phyloP scores from a whole-genome alignment of 2,888 invertebrate genomes.

The Melipona beecheii region DNA sequence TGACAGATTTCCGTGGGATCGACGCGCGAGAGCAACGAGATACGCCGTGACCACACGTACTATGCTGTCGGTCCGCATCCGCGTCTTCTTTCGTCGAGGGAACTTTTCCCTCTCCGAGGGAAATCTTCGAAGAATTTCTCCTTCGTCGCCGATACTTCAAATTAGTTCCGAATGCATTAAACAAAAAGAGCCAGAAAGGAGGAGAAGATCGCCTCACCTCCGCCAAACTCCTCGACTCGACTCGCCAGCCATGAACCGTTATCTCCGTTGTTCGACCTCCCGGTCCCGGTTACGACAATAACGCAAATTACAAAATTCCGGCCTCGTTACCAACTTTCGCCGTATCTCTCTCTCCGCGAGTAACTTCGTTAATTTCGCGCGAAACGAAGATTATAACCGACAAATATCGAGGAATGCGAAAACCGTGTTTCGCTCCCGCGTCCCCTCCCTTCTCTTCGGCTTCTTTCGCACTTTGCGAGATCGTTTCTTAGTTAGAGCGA shows the following conservation, averaged over 20 bases:
- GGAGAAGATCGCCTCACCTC: neutral
- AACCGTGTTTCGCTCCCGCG: conserved; percentile 37
- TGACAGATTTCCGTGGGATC: conserved; percentile 10
- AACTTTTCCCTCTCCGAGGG: neutral
- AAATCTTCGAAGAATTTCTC: neutral
- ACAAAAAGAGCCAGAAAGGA: neutral
- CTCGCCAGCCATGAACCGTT: conserved; percentile 10
- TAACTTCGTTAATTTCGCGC: conserved; percentile 64
- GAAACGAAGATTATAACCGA: conserved; percentile 31
- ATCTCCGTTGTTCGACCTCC: conserved; percentile 38
- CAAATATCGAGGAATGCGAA: conserved; percentile 40
- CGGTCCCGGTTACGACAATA: conserved; percentile 55
- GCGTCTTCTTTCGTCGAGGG: neutral
- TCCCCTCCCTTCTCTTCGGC: neutral
- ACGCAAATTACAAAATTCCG: conserved; percentile 60
- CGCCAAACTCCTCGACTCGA: neutral
- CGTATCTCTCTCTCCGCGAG: conserved; percentile 62
- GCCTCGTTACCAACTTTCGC: conserved; percentile 40
- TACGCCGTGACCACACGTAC: too few species aligned
- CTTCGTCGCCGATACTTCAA: conserved; percentile 13
- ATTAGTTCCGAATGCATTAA: conserved; percentile 8
- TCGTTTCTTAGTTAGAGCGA: conserved; percentile 49
- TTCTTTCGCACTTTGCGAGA: neutral
- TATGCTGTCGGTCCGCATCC: too few species aligned
- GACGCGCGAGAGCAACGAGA: neutral